Percentiles rank a stretch among this genome's conserved stretches.
These are phyloP conservation scores for Onychomys torridus DNA, from an alignment of 2,797 vertebrate species.

Conservation along the genomic window DNA sequence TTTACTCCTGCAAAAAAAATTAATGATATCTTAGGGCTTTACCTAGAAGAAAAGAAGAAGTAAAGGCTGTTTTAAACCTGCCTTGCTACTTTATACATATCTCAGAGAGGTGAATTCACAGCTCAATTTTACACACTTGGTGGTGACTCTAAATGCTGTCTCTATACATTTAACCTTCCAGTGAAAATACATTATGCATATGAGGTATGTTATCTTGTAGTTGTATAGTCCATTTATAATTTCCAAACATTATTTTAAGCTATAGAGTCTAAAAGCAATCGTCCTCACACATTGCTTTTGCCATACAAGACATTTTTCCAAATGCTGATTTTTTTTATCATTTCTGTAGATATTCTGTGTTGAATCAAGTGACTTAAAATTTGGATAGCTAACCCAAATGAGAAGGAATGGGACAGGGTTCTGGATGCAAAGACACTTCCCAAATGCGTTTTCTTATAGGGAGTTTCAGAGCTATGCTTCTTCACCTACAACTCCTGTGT, in stretches of 20 bases:
- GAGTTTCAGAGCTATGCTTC: neutral
- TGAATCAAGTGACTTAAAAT: constrained; percentile 63
- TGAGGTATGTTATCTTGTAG: constrained; percentile 43
- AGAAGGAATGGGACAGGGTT: constrained; percentile 50
- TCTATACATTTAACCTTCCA: constrained; percentile 29
- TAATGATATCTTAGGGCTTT: constrained; percentile 1
- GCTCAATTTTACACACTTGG: constrained; percentile 56
- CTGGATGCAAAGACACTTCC: neutral
- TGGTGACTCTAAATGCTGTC: constrained; percentile 59
- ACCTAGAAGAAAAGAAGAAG: constrained; percentile 54
- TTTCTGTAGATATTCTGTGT: constrained; percentile 41
- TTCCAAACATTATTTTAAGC: constrained; percentile 62
- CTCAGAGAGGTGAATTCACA: constrained; percentile 60
- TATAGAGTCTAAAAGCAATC: constrained; percentile 3
- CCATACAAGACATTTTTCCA: constrained; percentile 21
- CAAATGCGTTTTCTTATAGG: neutral
- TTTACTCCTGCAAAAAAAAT: constrained; percentile 34
- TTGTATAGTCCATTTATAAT: constrained; percentile 38
- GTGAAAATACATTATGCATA: neutral
- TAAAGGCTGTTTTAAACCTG: neutral
- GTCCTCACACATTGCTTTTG: constrained; percentile 48
- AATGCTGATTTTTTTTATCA: constrained; percentile 44
- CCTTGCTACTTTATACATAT: constrained; percentile 1
- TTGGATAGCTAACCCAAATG: constrained; percentile 5
- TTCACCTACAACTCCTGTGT: neutral